A percentile compares a stretch with the other conserved stretches of the same genome.
Conservation (phyloP, 2,113 vertebrate genomes). For the Cinclus cinclus region DNA sequence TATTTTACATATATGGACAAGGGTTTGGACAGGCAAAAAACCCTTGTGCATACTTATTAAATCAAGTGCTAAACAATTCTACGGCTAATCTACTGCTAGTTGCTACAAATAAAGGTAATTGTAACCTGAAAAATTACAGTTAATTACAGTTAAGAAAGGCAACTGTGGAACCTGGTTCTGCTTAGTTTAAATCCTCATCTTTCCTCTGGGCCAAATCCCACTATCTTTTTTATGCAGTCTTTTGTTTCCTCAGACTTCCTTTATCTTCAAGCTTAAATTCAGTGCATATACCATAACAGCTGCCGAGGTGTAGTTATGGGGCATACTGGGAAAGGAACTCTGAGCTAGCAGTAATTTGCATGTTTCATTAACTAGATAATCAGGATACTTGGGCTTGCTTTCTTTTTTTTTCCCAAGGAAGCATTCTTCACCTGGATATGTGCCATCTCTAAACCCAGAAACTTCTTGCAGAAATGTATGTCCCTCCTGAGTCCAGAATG, state of each 20-base stretch:
- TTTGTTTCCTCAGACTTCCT: conserved; percentile 31
- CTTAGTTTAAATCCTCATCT: not conserved
- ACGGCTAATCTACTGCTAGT: not conserved
- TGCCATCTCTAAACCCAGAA: not conserved
- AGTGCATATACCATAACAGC: not conserved
- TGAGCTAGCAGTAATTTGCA: conserved; percentile 43
- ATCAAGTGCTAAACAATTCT: not conserved
- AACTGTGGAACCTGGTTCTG: not conserved
- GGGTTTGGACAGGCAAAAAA: not conserved
- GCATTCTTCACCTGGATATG: conserved; percentile 1
- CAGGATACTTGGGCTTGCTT: conserved; percentile 1
- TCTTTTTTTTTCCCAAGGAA: not conserved
- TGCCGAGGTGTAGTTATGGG: conserved; percentile 18
- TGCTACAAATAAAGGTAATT: not conserved
- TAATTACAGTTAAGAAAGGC: not conserved
- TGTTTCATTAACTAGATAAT: conserved; percentile 58
- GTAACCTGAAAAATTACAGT: not conserved
- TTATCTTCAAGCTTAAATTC: conserved; percentile 15
- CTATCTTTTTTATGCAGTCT: not conserved
- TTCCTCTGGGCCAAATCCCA: not conserved
- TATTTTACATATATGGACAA: not conserved
- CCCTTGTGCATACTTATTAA: not conserved
- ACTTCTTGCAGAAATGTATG: not conserved
- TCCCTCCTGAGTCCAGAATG: not conserved
- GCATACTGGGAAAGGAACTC: conserved; percentile 11